Base-by-base conservation (phyloP, 2,888 invertebrate species). In the Poecilobothrus nobilitatus region DNA sequence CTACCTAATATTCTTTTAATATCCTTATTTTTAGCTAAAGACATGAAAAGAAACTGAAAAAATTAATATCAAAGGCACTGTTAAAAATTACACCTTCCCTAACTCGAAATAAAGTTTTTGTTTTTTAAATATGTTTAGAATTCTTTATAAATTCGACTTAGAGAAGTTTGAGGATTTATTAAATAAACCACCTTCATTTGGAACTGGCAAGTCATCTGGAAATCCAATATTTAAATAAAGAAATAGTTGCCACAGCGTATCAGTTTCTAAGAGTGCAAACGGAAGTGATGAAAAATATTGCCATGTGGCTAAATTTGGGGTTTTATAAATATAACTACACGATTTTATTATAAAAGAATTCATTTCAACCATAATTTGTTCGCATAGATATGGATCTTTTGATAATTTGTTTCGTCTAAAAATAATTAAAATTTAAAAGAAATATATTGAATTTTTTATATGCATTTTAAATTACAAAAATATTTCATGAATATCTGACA, bases 261-360 rank as follows among this genome's bases (percentile, higher is more conserved):
- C 79, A 0, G 83, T 76, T 12, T 88, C 85, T 37, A 89, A 84
- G 66, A 84, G 81, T 71, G 84, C 82, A 76, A 88, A 91, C 0
- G 92, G 91, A 73, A 92, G 83, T 22, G 89, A 88, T 18, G 91
- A 89, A 74, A 92, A 85, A 81, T 91, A 92, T 78, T 93, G 92
- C 90, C 92, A 91, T 2, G 91, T 89, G 10, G 91, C 90, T 71
- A 90, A 83, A 76, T 88, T 88, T 66, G 88, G 87, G 0, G 90
- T 88, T 2, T 87, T 85, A 76, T 90, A 89, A 69, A 92, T 86
- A 73, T 86, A 88, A 69, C 86, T 84, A 53, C 88, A 88, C 1
- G 91, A 87, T 68, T 89, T 84, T 44, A 89, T 78, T 70, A 93
- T 86, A 73, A 92, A 87, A 8, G 88, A 85, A 78, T 92, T 91